Evolutionary conservation across 2,888 invertebrate species (phyloP).

Genomic region (Apodemia mormo): DNA sequence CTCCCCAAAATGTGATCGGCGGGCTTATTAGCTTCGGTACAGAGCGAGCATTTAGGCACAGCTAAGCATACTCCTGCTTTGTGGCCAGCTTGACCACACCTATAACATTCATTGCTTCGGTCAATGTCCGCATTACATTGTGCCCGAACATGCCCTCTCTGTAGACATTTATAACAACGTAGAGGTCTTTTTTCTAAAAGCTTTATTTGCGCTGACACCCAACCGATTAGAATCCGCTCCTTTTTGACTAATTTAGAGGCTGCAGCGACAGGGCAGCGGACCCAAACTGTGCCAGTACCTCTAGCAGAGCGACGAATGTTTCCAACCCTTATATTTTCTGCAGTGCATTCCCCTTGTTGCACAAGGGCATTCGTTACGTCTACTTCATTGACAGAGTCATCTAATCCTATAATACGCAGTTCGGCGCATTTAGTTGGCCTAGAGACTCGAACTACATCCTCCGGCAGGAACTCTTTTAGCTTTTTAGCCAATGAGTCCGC

Average conservation of each 20-base stretch:
- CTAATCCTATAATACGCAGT: not conserved
- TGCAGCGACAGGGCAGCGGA: not conserved
- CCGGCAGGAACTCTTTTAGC: constrained; percentile 6
- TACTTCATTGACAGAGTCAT: not conserved
- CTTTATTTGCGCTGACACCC: not conserved
- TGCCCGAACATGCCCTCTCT: not conserved
- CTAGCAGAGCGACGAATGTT: not conserved
- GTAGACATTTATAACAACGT: not conserved
- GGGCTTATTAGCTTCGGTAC: not conserved
- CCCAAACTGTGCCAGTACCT: not conserved
- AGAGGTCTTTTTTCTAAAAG: not conserved
- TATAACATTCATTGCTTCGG: not conserved
- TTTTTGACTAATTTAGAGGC: not conserved
- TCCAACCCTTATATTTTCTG: not conserved
- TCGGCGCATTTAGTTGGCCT: constrained; percentile 6
- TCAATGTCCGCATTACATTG: not conserved
- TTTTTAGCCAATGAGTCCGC: constrained; percentile 7
- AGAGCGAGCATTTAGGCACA: not conserved
- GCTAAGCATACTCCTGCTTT: not conserved
- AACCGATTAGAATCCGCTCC: not conserved
- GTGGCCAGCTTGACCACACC: not conserved
- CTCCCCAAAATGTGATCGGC: not conserved
- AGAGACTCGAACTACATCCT: not conserved
- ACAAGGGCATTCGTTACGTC: not conserved
- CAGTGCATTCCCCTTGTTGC: not conserved